A percentile compares a stretch with the other conserved stretches of the same genome.
These are phyloP conservation scores for Caprella mutica DNA, from an alignment of 2,888 invertebrate species.

Conservation along the genomic window DNA sequence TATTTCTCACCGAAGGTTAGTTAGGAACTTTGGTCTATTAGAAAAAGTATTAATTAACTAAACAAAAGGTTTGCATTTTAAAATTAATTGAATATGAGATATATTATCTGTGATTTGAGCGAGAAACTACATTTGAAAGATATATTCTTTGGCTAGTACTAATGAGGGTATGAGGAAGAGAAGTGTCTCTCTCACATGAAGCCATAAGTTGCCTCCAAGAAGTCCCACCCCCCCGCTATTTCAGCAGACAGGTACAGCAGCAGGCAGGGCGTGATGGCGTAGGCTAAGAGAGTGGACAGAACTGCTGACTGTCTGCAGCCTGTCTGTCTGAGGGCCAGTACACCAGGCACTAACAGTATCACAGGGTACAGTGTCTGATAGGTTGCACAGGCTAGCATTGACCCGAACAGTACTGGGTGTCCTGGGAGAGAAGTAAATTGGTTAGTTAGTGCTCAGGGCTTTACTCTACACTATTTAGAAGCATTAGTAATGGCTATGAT, in stretches of 20 bases:
- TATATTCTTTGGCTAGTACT: no score
- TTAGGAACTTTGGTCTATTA: background rate
- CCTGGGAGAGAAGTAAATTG: slow-evolving; percentile 42
- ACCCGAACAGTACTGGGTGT: slow-evolving; percentile 48
- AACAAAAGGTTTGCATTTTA: no score
- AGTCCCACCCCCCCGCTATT: slow-evolving; percentile 46
- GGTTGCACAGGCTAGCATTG: slow-evolving; percentile 57
- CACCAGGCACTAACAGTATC: slow-evolving; percentile 67
- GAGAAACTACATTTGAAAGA: no score
- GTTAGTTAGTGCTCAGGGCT: no score
- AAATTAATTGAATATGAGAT: no score
- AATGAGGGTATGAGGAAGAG: no score
- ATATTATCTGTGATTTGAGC: no score
- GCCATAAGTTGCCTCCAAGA: slow-evolving; percentile 57
- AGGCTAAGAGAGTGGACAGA: slow-evolving; percentile 48
- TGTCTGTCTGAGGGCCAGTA: slow-evolving; percentile 54
- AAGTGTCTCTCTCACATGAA: slow-evolving; percentile 69
- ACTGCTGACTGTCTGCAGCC: slow-evolving; percentile 41
- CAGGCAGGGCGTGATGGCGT: slow-evolving; percentile 47
- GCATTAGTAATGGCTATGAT: background rate
- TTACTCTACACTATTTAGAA: no score
- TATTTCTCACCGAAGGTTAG: background rate
- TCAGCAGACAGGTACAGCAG: slow-evolving; percentile 54
- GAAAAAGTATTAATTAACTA: no score
- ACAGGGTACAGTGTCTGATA: slow-evolving; percentile 65